Conservation (phyloP, 2,113 vertebrate species). For the Chamaetylas fuelleborni region DNA sequence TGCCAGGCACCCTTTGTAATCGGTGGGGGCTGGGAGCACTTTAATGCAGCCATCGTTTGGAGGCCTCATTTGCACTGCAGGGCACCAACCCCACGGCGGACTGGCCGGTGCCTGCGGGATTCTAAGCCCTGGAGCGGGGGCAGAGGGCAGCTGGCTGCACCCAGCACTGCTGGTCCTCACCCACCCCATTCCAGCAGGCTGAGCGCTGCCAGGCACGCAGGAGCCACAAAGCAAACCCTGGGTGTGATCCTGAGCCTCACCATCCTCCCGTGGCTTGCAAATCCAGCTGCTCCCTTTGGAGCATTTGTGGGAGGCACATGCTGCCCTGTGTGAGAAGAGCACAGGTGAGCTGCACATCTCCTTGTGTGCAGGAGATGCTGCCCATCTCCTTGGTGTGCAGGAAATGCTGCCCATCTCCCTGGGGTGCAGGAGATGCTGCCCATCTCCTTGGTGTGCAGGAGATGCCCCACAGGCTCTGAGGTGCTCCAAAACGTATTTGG, state of each 20-base stretch:
- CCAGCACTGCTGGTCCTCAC: not conserved
- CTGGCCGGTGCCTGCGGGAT: not conserved
- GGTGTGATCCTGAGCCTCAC: not conserved
- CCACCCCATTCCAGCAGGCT: accelerated
- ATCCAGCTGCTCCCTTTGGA: not conserved
- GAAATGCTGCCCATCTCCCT: not conserved
- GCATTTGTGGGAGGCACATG: not conserved
- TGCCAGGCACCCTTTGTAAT: conserved; percentile 45
- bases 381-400: not conserved
- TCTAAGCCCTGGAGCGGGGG: not conserved
- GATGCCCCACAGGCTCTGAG: not conserved
- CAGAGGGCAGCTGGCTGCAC: accelerated
- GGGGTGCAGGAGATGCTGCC: not conserved
- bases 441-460: not conserved
- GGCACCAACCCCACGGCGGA: not conserved
- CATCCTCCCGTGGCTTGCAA: not conserved
- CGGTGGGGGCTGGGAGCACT: conserved; percentile 16
- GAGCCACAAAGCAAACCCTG: not conserved
- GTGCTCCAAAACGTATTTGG: not conserved
- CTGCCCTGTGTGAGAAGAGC: not conserved
- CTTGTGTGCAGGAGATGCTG: not conserved
- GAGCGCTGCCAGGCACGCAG: not conserved
- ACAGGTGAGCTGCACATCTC: not conserved
- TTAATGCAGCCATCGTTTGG: not conserved
- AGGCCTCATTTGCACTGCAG: not conserved